Conservation (phyloP, 2,797 vertebrate species). For the Catamblyrhynchus diadema region DNA sequence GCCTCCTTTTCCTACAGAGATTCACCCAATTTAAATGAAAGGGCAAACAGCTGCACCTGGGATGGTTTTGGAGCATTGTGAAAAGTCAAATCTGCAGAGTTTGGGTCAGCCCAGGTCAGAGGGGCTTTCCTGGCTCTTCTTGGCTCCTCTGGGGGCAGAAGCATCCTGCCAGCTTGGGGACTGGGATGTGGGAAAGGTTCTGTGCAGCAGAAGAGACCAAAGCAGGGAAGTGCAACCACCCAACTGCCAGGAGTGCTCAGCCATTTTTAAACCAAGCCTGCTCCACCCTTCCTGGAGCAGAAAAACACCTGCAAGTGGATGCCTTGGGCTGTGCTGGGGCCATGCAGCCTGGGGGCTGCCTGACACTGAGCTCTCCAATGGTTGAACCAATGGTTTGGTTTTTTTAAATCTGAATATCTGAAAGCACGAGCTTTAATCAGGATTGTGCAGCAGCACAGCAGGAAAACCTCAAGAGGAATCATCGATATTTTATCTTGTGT, state of each 20-base stretch:
- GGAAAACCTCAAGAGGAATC: conserved; percentile 44
- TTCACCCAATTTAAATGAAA: neutral
- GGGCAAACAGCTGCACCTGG: neutral
- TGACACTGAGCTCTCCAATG: neutral
- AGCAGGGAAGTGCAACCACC: neutral
- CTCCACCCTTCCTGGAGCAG: conserved; percentile 55
- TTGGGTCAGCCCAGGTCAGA: neutral
- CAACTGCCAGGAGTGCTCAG: neutral
- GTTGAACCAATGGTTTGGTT: neutral
- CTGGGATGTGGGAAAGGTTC: neutral
- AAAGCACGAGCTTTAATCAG: neutral
- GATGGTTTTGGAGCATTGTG: neutral
- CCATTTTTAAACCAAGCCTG: neutral
- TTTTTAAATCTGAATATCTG: neutral
- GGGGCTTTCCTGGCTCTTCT: neutral
- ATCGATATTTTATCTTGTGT: neutral
- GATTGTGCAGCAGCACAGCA: neutral
- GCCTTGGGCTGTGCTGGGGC: neutral
- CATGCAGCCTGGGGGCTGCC: neutral
- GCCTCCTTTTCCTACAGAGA: neutral
- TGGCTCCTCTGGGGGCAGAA: neutral
- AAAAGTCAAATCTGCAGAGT: neutral
- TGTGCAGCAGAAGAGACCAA: neutral
- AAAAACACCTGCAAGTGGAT: conserved; percentile 9
- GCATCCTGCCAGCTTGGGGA: no score